phyloP scores from a whole-genome alignment of 2,888 invertebrate genomes.

The Drosophila acutilabella region DNA sequence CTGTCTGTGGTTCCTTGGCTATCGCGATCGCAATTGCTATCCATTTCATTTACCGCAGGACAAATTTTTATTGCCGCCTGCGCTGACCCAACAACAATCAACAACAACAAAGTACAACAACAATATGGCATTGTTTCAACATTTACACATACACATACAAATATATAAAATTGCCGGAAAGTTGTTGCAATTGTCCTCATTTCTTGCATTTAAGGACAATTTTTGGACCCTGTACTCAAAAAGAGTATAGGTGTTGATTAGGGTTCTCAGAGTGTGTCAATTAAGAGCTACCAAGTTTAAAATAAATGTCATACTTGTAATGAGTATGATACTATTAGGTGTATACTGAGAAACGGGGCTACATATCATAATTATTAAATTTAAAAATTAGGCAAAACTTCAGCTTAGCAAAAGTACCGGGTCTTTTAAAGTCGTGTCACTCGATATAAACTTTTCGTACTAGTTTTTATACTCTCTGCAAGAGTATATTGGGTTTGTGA shows the following conservation, averaged over 20 bases:
- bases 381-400: no score
- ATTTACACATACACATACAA: conserved; percentile 37
- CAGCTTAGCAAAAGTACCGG: not conserved
- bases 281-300: no score
- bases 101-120: conserved; percentile 28
- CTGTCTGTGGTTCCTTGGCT: conserved; percentile 51
- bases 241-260: no score
- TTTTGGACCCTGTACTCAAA: conserved; percentile 17
- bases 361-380: no score
- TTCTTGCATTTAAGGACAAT: conserved; percentile 71
- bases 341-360: no score
- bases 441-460: not conserved
- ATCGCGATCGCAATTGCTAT: conserved; percentile 76
- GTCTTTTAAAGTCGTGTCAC: not conserved
- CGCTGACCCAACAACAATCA: conserved; percentile 66
- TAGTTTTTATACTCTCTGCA: no score
- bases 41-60: conserved; percentile 79
- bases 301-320: no score
- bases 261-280: no score
- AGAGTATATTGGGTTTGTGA: no score
- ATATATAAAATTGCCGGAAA: conserved; percentile 74
- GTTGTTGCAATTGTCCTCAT: conserved; percentile 77
- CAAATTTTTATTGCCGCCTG: conserved; percentile 73
- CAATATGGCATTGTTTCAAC: conserved; percentile 69
- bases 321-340: no score